Base-by-base conservation (phyloP, 2,888 invertebrate genomes). In the Cetonia aurata region DNA sequence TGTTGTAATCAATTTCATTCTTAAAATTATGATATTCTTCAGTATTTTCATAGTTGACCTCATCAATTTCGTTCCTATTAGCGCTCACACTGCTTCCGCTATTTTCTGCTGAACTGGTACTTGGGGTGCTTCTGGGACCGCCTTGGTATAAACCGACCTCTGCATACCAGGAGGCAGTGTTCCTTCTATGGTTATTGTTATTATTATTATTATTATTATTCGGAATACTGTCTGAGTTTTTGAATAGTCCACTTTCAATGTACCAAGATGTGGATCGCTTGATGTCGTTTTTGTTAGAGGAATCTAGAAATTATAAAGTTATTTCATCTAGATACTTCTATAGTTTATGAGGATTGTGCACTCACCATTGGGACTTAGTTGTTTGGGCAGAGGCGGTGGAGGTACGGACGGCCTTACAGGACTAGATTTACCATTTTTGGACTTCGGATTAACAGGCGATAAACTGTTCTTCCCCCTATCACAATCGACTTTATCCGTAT, bases 71-170 rank as follows among this genome's bases (percentile, higher is more conserved):
- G 33, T 66, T 69, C 9, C 56, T 37, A 44, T 71, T 71, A 67
- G 3, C 25, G 25, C 78, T 80, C 1, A 77, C 78, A 60, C 77
- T 78, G 57, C 76, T 81, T 12, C 83, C 83, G 70, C 83, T 83
- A 72, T 83, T 83, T 72, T 84, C 83, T 9, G 81, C 79, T 3
- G 83, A 83, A 75, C 82, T 83, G 6, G 82, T 82, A 69, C 83
- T 83, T 0, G 81, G 80, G 71, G 81, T 76, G 82, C 86, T 77
- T 0, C 86, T 89, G 1, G 89, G 69, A n/a, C 69, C 69, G 4
- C 86, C 85, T 75, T 89, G 90, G 82, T 90, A 91, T 12, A 91
- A 84, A 0, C 91, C 92, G 0, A 90, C 88, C 77, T 92, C 92
- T 0, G 91, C 89, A 83, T 92, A 92, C 91, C 91, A 82, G 72